Conservation (phyloP, 2,888 invertebrate species). For the Stenodema calcarata region DNA sequence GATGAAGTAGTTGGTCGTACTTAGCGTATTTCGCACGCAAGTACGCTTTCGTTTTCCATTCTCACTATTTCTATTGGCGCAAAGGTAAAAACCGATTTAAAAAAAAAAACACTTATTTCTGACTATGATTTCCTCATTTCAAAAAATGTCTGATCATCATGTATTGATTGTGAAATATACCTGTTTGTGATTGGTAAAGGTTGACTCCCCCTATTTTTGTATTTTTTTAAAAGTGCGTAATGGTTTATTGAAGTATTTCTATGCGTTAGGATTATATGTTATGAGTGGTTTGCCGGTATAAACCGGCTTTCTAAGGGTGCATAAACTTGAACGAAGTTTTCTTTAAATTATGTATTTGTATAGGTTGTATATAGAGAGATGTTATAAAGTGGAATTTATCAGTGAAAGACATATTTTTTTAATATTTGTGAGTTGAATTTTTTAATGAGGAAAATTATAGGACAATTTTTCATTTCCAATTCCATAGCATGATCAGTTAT, state of each 20-base stretch:
- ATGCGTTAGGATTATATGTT: not conserved
- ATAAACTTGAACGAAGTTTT: not conserved
- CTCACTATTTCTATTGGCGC: too few species aligned
- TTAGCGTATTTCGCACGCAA: too few species aligned
- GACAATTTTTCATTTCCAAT: not conserved
- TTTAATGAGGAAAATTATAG: not conserved
- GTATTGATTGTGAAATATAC: not conserved
- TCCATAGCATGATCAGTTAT: not conserved
- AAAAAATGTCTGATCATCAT: not conserved
- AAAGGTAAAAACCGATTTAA: too few species aligned
- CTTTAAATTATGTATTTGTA: not conserved
- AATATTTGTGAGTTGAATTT: not conserved
- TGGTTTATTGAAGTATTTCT: not conserved
- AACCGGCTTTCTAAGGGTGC: not conserved
- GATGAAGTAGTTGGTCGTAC: too few species aligned
- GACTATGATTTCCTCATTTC: too few species aligned
- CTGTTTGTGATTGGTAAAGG: not conserved
- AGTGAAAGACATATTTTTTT: constrained; percentile 20
- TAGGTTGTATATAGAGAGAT: constrained; percentile 22
- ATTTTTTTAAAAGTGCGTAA: not conserved
- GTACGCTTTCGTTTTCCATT: too few species aligned
- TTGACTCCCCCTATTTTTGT: not conserved
- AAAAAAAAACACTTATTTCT: too few species aligned
- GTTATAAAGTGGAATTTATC: not conserved
- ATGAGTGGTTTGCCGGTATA: not conserved